Evolutionary conservation across 1,140 invertebrate genomes (phyloP).

Genomic region (Propsilocerus akamusi): DNA sequence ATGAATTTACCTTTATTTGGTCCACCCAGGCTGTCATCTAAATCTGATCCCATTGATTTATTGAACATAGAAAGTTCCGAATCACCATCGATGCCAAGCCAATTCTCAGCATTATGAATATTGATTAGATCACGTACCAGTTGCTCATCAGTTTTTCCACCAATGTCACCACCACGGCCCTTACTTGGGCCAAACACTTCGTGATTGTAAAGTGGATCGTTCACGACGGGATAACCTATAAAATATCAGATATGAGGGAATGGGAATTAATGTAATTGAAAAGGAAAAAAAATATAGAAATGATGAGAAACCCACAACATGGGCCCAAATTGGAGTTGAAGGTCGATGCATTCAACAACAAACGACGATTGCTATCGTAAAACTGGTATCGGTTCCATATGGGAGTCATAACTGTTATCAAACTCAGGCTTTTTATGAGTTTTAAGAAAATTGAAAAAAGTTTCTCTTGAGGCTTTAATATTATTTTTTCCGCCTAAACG

Average conservation of each 20-base stretch:
- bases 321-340: too few species aligned
- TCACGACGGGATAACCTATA: conserved; percentile 92
- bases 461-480: too few species aligned
- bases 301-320: too few species aligned
- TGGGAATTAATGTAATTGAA: too few species aligned
- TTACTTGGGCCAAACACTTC: conserved; percentile 77
- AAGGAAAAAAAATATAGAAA: too few species aligned
- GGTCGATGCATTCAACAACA: too few species aligned
- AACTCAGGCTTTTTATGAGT: too few species aligned
- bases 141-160: conserved; percentile 77
- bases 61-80: conserved; percentile 58
- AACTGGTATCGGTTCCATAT: too few species aligned
- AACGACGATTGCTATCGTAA: too few species aligned
- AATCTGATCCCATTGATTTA: conserved; percentile 40
- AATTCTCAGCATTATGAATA: conserved; percentile 85
- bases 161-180: conserved; percentile 81
- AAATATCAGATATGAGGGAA: too few species aligned
- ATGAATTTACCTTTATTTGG: conserved; percentile 18
- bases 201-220: conserved; percentile 92
- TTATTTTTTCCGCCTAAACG: not conserved
- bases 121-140: conserved; percentile 75
- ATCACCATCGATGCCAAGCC: conserved; percentile 79
- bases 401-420: too few species aligned
- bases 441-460: too few species aligned
- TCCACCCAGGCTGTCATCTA: conserved; percentile 32